These are phyloP conservation scores for Cydia splendana DNA, from an alignment of 1,140 invertebrate species.

Conservation along the genomic window DNA sequence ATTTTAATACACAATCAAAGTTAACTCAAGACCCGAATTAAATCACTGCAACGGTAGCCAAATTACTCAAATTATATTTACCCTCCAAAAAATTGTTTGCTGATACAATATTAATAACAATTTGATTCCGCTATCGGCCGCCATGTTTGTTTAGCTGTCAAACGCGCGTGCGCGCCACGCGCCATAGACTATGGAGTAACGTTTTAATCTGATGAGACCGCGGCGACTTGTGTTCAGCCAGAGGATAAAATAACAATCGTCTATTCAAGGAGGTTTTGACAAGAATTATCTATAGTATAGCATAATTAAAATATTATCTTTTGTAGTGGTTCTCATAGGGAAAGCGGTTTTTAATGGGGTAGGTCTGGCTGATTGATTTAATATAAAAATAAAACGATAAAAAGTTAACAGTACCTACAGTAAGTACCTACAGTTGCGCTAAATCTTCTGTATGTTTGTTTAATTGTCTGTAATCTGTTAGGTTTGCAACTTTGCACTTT, in stretches of 20 bases:
- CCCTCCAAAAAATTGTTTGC: constrained; percentile 63
- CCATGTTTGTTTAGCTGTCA: constrained; percentile 75
- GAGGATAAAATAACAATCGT: constrained; percentile 41
- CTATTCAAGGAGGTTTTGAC: constrained; percentile 32
- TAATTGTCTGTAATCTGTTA: too few relatives aligned
- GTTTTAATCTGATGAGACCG: constrained; percentile 65
- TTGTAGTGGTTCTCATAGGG: neutral
- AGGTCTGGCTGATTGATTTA: neutral
- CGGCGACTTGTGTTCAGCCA: constrained; percentile 46
- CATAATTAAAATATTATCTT: constrained; percentile 13
- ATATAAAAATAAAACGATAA: neutral
- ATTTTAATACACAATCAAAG: constrained; percentile 33
- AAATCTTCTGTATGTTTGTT: too few relatives aligned
- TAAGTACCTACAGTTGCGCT: too few relatives aligned
- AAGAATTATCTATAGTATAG: constrained; percentile 10
- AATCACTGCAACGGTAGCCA: constrained; percentile 46
- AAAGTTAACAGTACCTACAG: neutral
- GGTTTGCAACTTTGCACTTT: too few relatives aligned
- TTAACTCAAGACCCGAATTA: constrained; percentile 50
- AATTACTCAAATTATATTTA: constrained; percentile 75
- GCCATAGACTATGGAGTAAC: constrained; percentile 50
- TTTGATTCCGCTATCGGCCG: constrained; percentile 68
- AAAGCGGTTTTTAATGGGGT: constrained; percentile 6
- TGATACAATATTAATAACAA: constrained; percentile 72
- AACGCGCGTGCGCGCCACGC: constrained; percentile 61